A percentile compares a stretch with the other conserved stretches of the same genome.
phyloP scores from a whole-genome alignment of 2,888 invertebrate species.

The Oligia strigilis region DNA sequence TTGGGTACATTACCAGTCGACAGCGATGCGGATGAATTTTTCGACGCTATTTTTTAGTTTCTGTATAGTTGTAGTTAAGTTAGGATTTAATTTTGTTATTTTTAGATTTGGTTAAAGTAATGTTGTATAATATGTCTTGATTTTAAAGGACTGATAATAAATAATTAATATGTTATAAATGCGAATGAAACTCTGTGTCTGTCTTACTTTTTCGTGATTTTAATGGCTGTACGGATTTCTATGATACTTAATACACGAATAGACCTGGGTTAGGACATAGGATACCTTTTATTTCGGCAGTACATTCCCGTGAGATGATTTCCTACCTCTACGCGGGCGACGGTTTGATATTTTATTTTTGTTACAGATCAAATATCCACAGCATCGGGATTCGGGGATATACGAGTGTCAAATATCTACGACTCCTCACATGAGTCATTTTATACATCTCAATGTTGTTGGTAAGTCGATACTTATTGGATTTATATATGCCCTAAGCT shows the following conservation, averaged over 20 bases:
- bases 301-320: background rate
- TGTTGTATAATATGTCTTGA: too few species aligned
- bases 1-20: too few species aligned
- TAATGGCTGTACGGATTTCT: background rate
- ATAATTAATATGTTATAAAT: too few species aligned
- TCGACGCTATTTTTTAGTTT: too few species aligned
- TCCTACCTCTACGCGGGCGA: background rate
- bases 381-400: constrained; percentile 96
- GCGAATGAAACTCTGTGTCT: background rate
- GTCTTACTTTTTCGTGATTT: background rate
- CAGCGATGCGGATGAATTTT: too few species aligned
- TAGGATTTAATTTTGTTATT: too few species aligned
- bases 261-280: too few species aligned
- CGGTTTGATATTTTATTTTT: constrained; percentile 60
- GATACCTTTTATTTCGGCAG: background rate
- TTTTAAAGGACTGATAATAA: too few species aligned
- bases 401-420: constrained; percentile 99
- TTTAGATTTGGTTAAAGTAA: too few species aligned
- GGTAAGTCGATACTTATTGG: constrained; percentile 92
- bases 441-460: constrained; percentile 96
- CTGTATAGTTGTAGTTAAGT: too few species aligned
- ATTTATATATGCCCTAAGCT: constrained; percentile 25
- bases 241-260: background rate
- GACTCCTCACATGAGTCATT: constrained; percentile 97
- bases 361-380: constrained; percentile 96